Evolutionary conservation across 2,113 vertebrate genomes (phyloP).

Genomic region (Murina feae): DNA sequence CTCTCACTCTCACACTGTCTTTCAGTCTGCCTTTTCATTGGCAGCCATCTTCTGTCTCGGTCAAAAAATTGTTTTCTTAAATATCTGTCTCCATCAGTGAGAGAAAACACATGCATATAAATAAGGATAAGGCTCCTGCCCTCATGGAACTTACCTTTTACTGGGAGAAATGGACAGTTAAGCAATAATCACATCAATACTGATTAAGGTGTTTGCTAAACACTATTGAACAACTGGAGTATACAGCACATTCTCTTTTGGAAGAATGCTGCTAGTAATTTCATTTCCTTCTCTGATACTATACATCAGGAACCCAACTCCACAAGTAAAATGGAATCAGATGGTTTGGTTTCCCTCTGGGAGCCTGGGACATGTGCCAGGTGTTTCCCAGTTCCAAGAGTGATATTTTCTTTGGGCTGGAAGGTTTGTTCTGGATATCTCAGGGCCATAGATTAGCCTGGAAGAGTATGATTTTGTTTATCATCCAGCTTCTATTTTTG

Average conservation of each 20-base stretch:
- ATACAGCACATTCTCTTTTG: not conserved
- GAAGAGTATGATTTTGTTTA: not conserved
- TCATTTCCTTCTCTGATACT: not conserved
- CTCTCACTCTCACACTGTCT: too few species aligned
- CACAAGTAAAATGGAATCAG: not conserved
- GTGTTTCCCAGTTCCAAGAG: not conserved
- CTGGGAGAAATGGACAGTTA: not conserved
- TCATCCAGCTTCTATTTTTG: not conserved
- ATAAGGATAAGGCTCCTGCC: not conserved
- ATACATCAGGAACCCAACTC: not conserved
- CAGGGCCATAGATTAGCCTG: not conserved
- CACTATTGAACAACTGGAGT: not conserved
- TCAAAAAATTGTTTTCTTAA: too few species aligned
- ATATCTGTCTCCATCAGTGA: not conserved
- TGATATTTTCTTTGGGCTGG: not conserved
- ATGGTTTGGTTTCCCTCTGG: not conserved
- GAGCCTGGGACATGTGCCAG: not conserved
- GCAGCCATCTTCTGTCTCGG: too few species aligned
- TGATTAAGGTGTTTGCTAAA: not conserved
- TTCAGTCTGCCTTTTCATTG: too few species aligned
- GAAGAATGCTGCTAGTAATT: not conserved
- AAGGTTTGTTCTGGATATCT: not conserved
- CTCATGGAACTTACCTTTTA: not conserved
- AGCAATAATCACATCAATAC: not conserved
- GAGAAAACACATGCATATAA: not conserved